Conservation (phyloP, 2,888 invertebrate genomes). For the Tetragnatha montana region DNA sequence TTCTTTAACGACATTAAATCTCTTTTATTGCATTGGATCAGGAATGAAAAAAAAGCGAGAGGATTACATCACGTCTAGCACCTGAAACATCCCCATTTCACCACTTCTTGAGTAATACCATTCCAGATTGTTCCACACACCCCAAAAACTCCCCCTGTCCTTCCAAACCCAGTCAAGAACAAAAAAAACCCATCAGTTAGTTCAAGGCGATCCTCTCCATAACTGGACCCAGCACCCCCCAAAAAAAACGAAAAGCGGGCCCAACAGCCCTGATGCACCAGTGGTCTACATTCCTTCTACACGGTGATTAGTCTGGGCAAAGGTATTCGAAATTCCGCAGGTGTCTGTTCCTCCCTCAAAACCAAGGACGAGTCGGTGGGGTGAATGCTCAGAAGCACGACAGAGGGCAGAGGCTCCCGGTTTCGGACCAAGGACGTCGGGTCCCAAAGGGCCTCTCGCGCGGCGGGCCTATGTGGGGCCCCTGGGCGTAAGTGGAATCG, state of each 20-base stretch:
- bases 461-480: slow-evolving; percentile 19
- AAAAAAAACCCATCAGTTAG: not conserved
- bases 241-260: not conserved
- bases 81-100: no score
- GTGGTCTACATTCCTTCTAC: not conserved
- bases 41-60: no score
- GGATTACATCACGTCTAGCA: no score
- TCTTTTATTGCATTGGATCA: no score
- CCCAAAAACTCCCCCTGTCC: not conserved
- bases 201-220: not conserved
- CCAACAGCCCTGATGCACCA: not conserved
- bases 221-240: not conserved
- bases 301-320: not conserved
- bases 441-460: slow-evolving; percentile 45
- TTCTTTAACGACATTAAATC: no score
- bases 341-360: slow-evolving; percentile 25
- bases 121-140: not conserved
- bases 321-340: slow-evolving; percentile 22
- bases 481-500: not conserved
- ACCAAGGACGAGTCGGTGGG: slow-evolving; percentile 38
- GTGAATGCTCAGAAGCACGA: slow-evolving; percentile 46
- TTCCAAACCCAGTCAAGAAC: not conserved
- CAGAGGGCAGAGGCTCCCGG: not conserved
- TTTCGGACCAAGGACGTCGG: slow-evolving; percentile 49
- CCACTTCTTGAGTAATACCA: no score